phyloP scores from a whole-genome alignment of 2,888 invertebrate species.

The Hipparchia semele region DNA sequence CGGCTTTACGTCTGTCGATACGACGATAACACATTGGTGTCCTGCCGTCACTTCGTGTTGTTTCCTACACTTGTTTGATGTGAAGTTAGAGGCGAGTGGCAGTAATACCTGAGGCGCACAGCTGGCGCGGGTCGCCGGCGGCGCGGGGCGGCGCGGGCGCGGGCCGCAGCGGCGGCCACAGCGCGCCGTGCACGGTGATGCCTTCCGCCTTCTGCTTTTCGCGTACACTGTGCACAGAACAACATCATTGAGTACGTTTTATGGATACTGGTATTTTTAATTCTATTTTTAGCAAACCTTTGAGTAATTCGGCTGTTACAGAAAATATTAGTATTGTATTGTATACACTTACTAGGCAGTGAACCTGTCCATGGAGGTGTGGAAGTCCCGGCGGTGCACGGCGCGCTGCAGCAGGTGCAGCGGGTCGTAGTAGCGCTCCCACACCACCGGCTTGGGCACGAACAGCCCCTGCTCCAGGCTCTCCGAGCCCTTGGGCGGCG shows the following conservation, averaged over 20 bases:
- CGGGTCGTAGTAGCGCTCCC: constrained; percentile 97
- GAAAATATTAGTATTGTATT: too few relatives aligned
- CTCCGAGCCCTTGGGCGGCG: constrained; percentile 87
- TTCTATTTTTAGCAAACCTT: background rate
- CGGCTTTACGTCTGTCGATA: too few relatives aligned
- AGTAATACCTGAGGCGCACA: constrained; percentile 59
- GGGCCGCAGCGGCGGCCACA: constrained; percentile 74
- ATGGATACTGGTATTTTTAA: background rate
- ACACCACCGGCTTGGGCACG: constrained; percentile 92
- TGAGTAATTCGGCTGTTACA: too few relatives aligned
- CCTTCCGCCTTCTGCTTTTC: constrained; percentile 64
- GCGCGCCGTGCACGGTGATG: constrained; percentile 45
- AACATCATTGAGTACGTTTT: background rate
- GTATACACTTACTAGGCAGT: constrained; percentile 89
- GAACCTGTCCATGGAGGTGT: constrained; percentile 96
- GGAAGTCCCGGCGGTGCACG: constrained; percentile 96
- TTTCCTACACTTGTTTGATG: too few relatives aligned
- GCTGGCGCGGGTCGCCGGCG: constrained; percentile 68
- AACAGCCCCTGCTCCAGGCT: constrained; percentile 96
- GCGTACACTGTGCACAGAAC: constrained; percentile 55
- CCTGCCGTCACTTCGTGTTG: too few relatives aligned
- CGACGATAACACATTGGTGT: too few relatives aligned
- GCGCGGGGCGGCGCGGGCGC: constrained; percentile 53
- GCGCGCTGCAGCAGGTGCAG: constrained; percentile 95
- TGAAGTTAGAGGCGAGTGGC: background rate